Percentiles rank a stretch among this genome's conserved stretches.
Evolutionary conservation across 2,888 invertebrate genomes (phyloP).

Genomic region (Eupsilia transversa): DNA sequence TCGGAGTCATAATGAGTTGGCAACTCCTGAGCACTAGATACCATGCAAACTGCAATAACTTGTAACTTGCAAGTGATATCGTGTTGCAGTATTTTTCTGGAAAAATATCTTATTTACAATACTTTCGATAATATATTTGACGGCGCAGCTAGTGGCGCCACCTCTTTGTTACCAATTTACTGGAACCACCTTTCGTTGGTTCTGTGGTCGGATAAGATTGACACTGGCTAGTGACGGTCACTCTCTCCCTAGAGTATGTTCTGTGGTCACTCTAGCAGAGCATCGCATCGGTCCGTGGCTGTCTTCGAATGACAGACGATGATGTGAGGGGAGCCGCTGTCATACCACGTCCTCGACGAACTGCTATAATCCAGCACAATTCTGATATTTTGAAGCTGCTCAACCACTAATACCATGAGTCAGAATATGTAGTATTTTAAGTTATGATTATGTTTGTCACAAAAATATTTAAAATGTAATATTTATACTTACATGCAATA

Average conservation of each 20-base stretch:
- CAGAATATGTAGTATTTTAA: too few relatives aligned
- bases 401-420: background rate
- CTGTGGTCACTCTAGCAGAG: background rate
- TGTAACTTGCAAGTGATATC: slow-evolving; percentile 17
- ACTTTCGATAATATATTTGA: background rate
- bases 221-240: background rate
- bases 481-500: too few relatives aligned
- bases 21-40: slow-evolving; percentile 28
- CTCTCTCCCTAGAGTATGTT: too few relatives aligned
- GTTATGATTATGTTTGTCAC: too few relatives aligned
- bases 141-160: background rate
- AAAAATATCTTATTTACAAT: background rate
- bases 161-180: background rate
- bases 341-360: background rate
- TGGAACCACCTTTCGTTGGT: background rate
- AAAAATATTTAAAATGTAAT: too few relatives aligned
- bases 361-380: background rate
- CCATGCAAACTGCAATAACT: slow-evolving; percentile 32
- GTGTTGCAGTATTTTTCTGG: slow-evolving; percentile 23
- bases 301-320: background rate
- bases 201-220: background rate
- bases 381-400: background rate
- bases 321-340: background rate
- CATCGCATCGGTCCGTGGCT: background rate
- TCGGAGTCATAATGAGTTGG: slow-evolving; percentile 46